Conservation (phyloP, 2,797 vertebrate genomes). For the Xiphophorus birchmanni region DNA sequence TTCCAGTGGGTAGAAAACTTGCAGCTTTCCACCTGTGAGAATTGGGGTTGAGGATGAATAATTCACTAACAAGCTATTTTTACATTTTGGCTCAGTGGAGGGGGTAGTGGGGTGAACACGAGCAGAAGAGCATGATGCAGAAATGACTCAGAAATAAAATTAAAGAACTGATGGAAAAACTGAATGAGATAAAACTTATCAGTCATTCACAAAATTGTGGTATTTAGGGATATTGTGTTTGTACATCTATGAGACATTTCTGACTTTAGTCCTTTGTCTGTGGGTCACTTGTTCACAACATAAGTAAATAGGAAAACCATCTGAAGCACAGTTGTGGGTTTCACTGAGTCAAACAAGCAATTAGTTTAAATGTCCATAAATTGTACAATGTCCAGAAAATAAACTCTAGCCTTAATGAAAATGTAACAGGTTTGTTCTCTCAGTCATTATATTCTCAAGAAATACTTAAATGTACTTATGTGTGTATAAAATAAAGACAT, state of each 20-base stretch:
- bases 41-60: conserved; percentile 50
- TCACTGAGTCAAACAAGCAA: not conserved
- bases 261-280: not conserved
- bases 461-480: not conserved
- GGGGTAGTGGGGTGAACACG: conserved; percentile 8
- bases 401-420: not conserved
- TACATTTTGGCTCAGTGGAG: conserved; percentile 19
- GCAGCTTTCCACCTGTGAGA: conserved; percentile 37
- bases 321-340: not conserved
- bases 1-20: conserved; percentile 16
- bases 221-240: not conserved
- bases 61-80: conserved; percentile 56
- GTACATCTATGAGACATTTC: not conserved
- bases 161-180: not conserved
- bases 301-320: not conserved
- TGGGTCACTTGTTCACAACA: not conserved
- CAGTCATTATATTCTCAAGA: not conserved
- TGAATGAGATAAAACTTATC: not conserved
- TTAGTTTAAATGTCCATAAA: not conserved
- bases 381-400: not conserved
- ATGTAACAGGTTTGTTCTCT: not conserved
- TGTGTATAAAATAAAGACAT: not conserved
- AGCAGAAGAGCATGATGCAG: conserved; percentile 9
- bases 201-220: not conserved
- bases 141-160: conserved; percentile 8